Conservation (phyloP, 2,797 vertebrate genomes). For the Parambassis ranga region DNA sequence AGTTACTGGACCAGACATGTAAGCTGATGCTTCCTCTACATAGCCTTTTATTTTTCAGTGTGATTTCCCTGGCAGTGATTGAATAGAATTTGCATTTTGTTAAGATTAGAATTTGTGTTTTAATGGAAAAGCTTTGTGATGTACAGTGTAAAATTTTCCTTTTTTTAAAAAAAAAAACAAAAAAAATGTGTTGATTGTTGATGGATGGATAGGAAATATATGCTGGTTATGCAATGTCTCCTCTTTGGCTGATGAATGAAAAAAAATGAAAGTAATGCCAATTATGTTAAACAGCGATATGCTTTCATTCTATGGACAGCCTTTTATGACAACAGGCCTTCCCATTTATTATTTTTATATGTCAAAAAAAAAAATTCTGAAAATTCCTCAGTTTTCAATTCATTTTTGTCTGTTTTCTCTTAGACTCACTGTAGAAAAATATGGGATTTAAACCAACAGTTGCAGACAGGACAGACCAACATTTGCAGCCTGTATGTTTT, state of each 20-base stretch:
- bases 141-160: constrained; percentile 80
- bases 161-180: constrained; percentile 54
- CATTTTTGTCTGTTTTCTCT: constrained; percentile 64
- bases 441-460: neutral
- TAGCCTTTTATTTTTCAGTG: constrained; percentile 59
- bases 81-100: constrained; percentile 70
- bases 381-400: constrained; percentile 59
- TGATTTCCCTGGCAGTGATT: constrained; percentile 71
- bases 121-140: constrained; percentile 72
- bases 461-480: neutral
- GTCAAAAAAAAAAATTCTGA: constrained; percentile 45
- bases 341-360: constrained; percentile 69
- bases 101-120: constrained; percentile 66
- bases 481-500: no score
- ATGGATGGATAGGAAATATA: constrained; percentile 71
- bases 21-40: constrained; percentile 60
- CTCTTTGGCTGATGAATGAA: constrained; percentile 64
- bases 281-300: constrained; percentile 49
- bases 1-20: constrained; percentile 59
- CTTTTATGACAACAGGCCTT: constrained; percentile 45
- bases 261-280: constrained; percentile 51
- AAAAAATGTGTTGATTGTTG: constrained; percentile 66
- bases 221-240: constrained; percentile 65
- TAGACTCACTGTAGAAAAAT: constrained; percentile 1
- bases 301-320: constrained; percentile 52